phyloP scores from a whole-genome alignment of 2,888 invertebrate genomes.

The Iselma pallidipennis region DNA sequence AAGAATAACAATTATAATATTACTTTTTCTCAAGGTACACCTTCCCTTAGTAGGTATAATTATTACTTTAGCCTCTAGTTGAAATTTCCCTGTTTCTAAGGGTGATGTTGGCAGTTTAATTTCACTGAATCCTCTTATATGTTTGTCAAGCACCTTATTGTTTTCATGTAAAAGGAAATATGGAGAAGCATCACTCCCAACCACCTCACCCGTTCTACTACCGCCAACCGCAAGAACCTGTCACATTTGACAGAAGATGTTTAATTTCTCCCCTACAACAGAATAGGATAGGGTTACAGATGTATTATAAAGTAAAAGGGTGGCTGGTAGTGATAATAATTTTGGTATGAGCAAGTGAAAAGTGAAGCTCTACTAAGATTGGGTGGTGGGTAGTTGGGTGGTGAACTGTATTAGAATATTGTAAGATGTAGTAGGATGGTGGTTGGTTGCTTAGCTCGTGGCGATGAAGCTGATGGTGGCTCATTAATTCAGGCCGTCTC shows the following conservation, averaged over 20 bases:
- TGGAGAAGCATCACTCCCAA: not conserved
- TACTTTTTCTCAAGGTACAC: too few relatives aligned
- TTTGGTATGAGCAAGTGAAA: too few relatives aligned
- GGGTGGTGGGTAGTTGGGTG: not conserved
- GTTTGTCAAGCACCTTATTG: not conserved
- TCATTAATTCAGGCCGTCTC: constrained; percentile 54
- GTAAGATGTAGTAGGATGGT: too few relatives aligned
- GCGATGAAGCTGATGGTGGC: constrained; percentile 30
- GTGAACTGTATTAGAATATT: not conserved
- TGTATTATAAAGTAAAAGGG: constrained; percentile 11
- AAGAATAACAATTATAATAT: too few relatives aligned
- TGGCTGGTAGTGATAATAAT: not conserved
- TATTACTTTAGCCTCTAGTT: too few relatives aligned
- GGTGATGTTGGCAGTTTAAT: too few relatives aligned
- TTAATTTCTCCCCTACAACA: constrained; percentile 10
- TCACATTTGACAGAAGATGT: constrained; percentile 31
- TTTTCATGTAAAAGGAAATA: not conserved
- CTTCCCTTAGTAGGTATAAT: too few relatives aligned
- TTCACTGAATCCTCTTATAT: too few relatives aligned
- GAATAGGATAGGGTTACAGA: not conserved
- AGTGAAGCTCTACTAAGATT: not conserved
- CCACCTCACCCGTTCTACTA: not conserved
- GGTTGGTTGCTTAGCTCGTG: constrained; percentile 2
- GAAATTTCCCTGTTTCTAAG: too few relatives aligned
- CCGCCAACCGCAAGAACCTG: constrained; percentile 9